Evolutionary conservation across 92 coral and sea anemone species (phyloP), one percentile per base, ranked within the genome.

Genomic region (Isaurus tuberculatus): DNA sequence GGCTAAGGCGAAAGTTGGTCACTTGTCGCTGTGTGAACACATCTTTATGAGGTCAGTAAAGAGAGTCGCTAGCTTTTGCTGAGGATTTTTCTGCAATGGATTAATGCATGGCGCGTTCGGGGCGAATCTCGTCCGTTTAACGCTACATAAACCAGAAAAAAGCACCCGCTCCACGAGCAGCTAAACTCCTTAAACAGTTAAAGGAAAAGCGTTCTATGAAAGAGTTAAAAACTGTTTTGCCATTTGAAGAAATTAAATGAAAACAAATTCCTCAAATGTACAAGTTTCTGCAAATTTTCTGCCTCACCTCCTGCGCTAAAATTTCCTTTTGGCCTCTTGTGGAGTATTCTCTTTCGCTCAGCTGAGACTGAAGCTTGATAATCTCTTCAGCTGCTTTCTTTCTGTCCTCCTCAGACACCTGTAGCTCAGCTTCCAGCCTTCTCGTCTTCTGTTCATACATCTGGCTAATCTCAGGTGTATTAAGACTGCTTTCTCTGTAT

Each of bases 371-470:
- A 58, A 91, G 89, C 79, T 89, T 79, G 9, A 84, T 86, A 65
- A 92, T 88, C 61, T 92, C 94, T 13, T 92, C 90, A 2, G 91
- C 89, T 14, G 91, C 79, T 49, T 70, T 70, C 34, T 91, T 86
- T 53, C 97, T 87, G 66, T 97, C 94, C 3, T 92, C 92, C 42
- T 91, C 94, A 3, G 97, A 86, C 26, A 83, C 94, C 83, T 94
- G 91, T 44, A 97, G 90, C 74, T 97, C 94, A 14, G 91, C 86
- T 65, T 97, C 92, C 44, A 97, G 72, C 58, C 91, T 81, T 55
- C 87, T 89, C 46, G 91, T 81, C 67, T 88, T 90, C 90, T 92
- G 95, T 60, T 94, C 99, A 31, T 84, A 90, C 33, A 94, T 93
- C 19, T 95, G 94, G 0, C 92, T 87, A 58, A 94, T 64, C 48